These are phyloP conservation scores for human (Homo sapiens) DNA, from an alignment of 2,113 vertebrate species.

Conservation along the genomic window DNA sequence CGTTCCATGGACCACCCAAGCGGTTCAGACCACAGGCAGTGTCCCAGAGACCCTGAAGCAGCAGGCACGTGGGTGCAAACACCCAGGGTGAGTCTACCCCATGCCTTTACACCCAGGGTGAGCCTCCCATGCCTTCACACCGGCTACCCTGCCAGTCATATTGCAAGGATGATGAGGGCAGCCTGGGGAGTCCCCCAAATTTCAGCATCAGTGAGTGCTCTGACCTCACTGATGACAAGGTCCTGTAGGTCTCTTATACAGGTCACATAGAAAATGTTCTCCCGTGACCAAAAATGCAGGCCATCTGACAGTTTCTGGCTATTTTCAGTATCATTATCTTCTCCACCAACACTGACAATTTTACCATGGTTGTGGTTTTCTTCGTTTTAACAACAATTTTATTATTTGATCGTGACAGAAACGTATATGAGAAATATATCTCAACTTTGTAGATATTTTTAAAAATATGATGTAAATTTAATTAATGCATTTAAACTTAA, in stretches of 20 bases:
- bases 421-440: background rate
- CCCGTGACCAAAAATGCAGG: too few species aligned
- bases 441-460: background rate
- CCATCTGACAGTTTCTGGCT: background rate
- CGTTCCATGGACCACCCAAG: background rate
- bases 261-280: too few species aligned
- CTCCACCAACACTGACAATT: background rate
- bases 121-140: too few species aligned
- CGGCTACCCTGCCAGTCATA: background rate
- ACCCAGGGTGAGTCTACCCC: too few species aligned
- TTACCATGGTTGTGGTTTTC: background rate
- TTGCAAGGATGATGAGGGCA: rapidly evolving
- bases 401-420: background rate
- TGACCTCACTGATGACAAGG: background rate
- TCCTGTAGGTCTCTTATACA: too few species aligned
- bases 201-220: background rate
- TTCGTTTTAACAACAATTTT: background rate
- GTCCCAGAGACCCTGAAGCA: background rate
- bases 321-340: background rate
- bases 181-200: too few species aligned
- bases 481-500: background rate
- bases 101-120: too few species aligned
- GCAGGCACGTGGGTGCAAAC: background rate
- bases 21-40: background rate
- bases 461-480: background rate